A percentile compares a stretch with the other conserved stretches of the same genome.
Evolutionary conservation across 2,113 vertebrate species (phyloP).

Genomic region (Pan paniscus): DNA sequence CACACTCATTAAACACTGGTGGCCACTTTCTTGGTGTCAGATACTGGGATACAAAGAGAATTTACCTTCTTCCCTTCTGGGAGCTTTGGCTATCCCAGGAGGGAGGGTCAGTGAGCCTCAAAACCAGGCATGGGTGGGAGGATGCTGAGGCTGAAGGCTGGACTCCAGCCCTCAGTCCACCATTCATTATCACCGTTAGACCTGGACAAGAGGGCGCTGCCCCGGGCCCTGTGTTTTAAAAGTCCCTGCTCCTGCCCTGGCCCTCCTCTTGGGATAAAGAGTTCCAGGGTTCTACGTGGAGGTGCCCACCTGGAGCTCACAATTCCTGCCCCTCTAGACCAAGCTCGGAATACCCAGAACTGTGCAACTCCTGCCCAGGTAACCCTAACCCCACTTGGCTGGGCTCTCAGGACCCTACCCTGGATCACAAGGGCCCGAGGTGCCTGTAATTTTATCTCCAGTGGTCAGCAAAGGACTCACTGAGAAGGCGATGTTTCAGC

Average conservation of each 20-base stretch:
- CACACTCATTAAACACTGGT: background rate
- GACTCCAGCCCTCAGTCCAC: accelerated
- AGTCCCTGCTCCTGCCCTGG: background rate
- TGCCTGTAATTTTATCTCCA: background rate
- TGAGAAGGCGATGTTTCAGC: background rate
- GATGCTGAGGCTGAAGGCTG: background rate
- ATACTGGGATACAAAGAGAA: background rate
- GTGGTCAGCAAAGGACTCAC: background rate
- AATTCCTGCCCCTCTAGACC: background rate
- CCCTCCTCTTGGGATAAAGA: background rate
- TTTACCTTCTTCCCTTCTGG: background rate
- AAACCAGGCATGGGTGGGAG: accelerated
- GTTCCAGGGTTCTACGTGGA: background rate
- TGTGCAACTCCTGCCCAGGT: background rate
- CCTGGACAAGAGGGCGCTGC: background rate
- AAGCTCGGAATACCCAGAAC: background rate
- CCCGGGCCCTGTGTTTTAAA: background rate
- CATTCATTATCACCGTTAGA: background rate
- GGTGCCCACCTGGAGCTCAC: background rate
- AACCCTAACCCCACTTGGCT: background rate
- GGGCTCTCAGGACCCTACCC: background rate
- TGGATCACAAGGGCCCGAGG: accelerated
- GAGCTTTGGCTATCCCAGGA: background rate
- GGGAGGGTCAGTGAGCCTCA: background rate
- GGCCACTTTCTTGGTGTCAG: background rate